phyloP scores from a whole-genome alignment of 2,888 invertebrate genomes.

The Cinara cedri region DNA sequence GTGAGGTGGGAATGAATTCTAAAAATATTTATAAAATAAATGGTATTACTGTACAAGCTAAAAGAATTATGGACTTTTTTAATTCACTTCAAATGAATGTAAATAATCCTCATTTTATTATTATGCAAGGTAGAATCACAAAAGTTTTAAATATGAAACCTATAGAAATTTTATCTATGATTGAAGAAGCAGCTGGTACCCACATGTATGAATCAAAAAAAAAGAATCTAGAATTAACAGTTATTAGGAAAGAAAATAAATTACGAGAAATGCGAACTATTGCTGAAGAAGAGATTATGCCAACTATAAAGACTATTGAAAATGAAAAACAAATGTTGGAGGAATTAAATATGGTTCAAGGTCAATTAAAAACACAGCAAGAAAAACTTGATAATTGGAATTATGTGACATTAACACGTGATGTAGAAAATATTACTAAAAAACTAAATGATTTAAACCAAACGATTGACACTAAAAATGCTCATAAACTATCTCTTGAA shows the following conservation, averaged over 20 bases:
- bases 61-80: conserved; percentile 90
- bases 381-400: conserved; percentile 35
- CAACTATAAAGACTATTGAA: conserved; percentile 32
- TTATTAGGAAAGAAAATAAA: conserved; percentile 91
- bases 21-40: conserved; percentile 94
- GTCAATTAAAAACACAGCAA: conserved; percentile 10
- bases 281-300: conserved; percentile 44
- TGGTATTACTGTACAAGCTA: conserved; percentile 87
- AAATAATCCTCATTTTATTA: conserved; percentile 98
- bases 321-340: conserved; percentile 49
- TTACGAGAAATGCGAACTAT: conserved; percentile 70
- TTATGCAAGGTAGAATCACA: conserved; percentile 99
- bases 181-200: conserved; percentile 98
- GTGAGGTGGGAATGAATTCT: conserved; percentile 81
- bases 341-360: conserved; percentile 37
- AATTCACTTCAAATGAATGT: conserved; percentile 96
- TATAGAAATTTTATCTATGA: conserved; percentile 93
- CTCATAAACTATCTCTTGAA: conserved; percentile 67
- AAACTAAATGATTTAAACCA: conserved; percentile 64
- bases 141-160: conserved; percentile 99
- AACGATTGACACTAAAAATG: conserved; percentile 63
- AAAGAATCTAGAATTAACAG: conserved; percentile 80
- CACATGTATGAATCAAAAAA: conserved; percentile 95
- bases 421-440: conserved; percentile 62
- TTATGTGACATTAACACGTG: neutral